Conservation (phyloP, 2,797 vertebrate species). For the Gallirallus australis region DNA sequence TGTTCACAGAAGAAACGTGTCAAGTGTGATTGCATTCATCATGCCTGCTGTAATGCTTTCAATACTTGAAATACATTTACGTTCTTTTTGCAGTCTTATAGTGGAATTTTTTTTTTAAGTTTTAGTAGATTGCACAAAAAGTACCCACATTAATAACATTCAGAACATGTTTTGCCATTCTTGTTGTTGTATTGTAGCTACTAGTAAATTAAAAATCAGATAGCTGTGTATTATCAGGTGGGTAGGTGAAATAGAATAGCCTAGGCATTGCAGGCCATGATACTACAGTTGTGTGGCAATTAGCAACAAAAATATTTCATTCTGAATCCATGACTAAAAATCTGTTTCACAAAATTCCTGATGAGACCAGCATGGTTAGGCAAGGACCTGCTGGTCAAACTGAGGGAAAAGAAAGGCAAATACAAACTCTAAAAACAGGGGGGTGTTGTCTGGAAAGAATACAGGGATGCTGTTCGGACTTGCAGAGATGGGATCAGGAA, state of each 20-base stretch:
- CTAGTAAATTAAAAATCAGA: neutral
- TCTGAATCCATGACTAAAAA: neutral
- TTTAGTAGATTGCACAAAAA: neutral
- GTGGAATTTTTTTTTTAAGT: neutral
- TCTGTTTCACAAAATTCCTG: neutral
- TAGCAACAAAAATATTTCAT: neutral
- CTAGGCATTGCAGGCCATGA: neutral
- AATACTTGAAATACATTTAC: neutral
- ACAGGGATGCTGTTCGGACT: too few relatives aligned
- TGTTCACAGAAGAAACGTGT: conserved; percentile 15
- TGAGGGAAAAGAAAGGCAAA: too few relatives aligned
- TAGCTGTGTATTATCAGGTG: neutral
- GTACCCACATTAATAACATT: neutral
- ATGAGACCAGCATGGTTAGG: neutral
- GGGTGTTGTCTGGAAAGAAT: too few relatives aligned
- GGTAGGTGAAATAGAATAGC: neutral
- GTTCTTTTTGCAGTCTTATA: neutral
- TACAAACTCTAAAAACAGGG: too few relatives aligned
- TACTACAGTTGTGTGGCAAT: neutral
- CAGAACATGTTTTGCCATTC: neutral
- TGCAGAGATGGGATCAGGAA: too few relatives aligned
- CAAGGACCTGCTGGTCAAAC: too few relatives aligned
- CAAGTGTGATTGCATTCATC: conserved; percentile 26
- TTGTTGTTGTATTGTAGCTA: neutral
- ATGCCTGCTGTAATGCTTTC: neutral